Percentiles rank a stretch among this genome's conserved stretches.
Evolutionary conservation across 2,888 invertebrate species (phyloP).

Genomic region (Trichopria drosophilae): DNA sequence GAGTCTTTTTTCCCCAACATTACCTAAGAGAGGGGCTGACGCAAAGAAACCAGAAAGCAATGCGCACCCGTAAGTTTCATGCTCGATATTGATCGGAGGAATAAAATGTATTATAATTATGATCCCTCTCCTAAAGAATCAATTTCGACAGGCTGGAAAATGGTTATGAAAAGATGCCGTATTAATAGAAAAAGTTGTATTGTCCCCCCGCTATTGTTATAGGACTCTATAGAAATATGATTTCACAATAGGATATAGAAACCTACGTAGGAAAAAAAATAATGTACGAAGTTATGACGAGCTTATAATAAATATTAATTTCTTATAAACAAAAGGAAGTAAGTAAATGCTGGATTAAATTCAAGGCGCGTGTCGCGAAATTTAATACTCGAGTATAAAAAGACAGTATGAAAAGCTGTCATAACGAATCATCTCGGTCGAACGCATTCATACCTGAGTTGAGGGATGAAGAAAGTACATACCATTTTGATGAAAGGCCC

Average conservation of each 20-base stretch:
- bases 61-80: slow-evolving; percentile 49
- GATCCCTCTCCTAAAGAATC: too few species aligned
- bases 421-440: slow-evolving; percentile 52
- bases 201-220: slow-evolving; percentile 42
- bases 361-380: slow-evolving; percentile 27
- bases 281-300: too few species aligned
- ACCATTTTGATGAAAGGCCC: slow-evolving; percentile 48
- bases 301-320: neutral
- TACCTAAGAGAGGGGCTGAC: slow-evolving; percentile 42
- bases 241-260: slow-evolving; percentile 35
- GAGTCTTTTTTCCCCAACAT: slow-evolving; percentile 44
- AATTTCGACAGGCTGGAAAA: slow-evolving; percentile 40
- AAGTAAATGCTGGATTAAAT: too few species aligned
- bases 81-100: slow-evolving; percentile 54
- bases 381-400: too few species aligned
- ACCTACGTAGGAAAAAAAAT: too few species aligned
- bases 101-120: too few species aligned
- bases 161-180: slow-evolving; percentile 41
- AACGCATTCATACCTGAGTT: slow-evolving; percentile 50
- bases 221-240: slow-evolving; percentile 46
- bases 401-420: slow-evolving; percentile 56
- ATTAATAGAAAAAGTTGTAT: slow-evolving; percentile 41
- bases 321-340: too few species aligned
- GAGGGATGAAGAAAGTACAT: slow-evolving; percentile 45
- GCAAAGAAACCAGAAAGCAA: slow-evolving; percentile 41